phyloP scores from a whole-genome alignment of 1,140 invertebrate species.

The Drosophila parabipectinata region DNA sequence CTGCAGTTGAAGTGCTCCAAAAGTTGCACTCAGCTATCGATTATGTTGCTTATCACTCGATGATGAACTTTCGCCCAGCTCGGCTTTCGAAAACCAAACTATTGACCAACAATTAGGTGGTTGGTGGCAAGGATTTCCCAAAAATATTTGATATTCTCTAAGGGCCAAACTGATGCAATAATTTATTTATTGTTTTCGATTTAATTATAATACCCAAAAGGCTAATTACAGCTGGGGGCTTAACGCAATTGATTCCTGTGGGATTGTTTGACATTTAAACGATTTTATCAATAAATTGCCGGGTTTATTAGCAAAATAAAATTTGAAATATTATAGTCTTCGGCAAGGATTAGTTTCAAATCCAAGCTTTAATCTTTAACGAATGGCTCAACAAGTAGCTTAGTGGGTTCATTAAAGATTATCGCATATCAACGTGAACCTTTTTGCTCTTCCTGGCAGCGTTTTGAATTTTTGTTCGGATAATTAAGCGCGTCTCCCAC shows the following conservation, averaged over 20 bases:
- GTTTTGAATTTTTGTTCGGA: slow-evolving; percentile 27
- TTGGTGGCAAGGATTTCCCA: not conserved
- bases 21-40: slow-evolving; percentile 25
- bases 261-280: not conserved
- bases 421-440: slow-evolving; percentile 22
- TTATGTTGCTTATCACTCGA: slow-evolving; percentile 39
- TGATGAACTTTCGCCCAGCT: slow-evolving; percentile 1
- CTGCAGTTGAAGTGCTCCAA: slow-evolving; percentile 20
- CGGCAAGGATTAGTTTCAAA: not conserved
- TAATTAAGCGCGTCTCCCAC: slow-evolving; percentile 46
- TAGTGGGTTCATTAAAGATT: slow-evolving; percentile 2
- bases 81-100: not conserved
- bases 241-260: too few relatives aligned
- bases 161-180: not conserved
- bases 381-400: not conserved
- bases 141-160: not conserved
- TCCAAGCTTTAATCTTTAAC: not conserved
- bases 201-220: too few relatives aligned
- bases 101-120: not conserved
- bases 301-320: not conserved
- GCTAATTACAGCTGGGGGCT: too few relatives aligned
- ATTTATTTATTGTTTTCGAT: not conserved
- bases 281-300: not conserved
- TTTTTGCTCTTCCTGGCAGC: slow-evolving; percentile 13
- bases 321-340: not conserved